Evolutionary conservation across 1,140 invertebrate species (phyloP).

Genomic region (Panagrolaimus sp.): DNA sequence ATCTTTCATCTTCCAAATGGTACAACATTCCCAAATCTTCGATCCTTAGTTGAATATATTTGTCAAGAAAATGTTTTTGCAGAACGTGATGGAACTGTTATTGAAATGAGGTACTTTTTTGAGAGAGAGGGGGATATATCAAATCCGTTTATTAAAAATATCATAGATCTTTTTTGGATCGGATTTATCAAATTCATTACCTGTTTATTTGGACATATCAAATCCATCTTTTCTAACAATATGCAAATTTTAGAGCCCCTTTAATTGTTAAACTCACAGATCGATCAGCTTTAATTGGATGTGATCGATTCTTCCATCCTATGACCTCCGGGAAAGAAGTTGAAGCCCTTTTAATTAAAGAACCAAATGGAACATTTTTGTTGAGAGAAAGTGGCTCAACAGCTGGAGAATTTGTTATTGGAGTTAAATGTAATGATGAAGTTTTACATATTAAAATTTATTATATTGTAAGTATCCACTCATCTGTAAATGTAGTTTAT

Average conservation of each 20-base stretch:
- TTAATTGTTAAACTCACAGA: not conserved
- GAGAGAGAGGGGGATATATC: too few species aligned
- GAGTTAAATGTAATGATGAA: slow-evolving; percentile 42
- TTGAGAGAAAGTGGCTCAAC: slow-evolving; percentile 33
- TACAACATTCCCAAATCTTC: slow-evolving; percentile 37
- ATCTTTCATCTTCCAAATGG: slow-evolving; percentile 42
- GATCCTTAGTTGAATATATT: slow-evolving; percentile 22
- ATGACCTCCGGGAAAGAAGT: slow-evolving; percentile 37
- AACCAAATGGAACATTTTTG: slow-evolving; percentile 45
- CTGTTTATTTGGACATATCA: too few species aligned
- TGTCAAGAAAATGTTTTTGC: slow-evolving; percentile 8
- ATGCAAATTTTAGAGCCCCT: not conserved
- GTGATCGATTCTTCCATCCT: slow-evolving; percentile 39
- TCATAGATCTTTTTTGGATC: too few species aligned
- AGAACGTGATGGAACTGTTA: not conserved
- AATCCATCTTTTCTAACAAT: not conserved
- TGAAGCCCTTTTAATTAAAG: slow-evolving; percentile 37
- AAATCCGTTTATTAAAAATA: too few species aligned
- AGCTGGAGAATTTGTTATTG: slow-evolving; percentile 41
- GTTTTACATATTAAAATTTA: slow-evolving; percentile 35
- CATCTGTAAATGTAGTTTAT: not conserved
- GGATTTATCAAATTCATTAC: too few species aligned
- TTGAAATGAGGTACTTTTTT: slow-evolving; percentile 7
- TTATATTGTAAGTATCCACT: not conserved
- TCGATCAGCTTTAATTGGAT: slow-evolving; percentile 8